Evolutionary conservation across 2,113 vertebrate genomes (phyloP).

Genomic region (Lamprologus lemairii): DNA sequence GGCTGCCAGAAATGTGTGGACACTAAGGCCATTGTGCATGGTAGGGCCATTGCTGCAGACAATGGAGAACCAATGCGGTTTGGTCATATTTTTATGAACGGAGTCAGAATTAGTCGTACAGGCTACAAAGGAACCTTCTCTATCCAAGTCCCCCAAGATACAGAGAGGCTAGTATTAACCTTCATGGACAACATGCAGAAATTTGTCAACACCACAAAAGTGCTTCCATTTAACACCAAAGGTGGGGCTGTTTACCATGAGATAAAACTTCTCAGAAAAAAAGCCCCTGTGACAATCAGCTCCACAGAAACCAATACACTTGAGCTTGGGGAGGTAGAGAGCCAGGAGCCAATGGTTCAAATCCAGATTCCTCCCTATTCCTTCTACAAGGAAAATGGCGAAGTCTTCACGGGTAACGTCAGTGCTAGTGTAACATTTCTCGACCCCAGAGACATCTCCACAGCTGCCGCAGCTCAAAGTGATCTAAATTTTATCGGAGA

Average conservation of each 20-base stretch:
- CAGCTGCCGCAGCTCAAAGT: constrained; percentile 83
- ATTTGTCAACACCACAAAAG: constrained; percentile 95
- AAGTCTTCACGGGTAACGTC: constrained; percentile 84
- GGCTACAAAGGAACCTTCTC: constrained; percentile 97
- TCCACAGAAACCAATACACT: constrained; percentile 79
- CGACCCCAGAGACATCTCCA: constrained; percentile 86
- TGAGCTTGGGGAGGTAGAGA: constrained; percentile 81
- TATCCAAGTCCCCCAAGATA: constrained; percentile 82
- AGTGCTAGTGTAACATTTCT: constrained; percentile 92
- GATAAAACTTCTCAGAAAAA: constrained; percentile 85
- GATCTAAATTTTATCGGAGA: constrained; percentile 88
- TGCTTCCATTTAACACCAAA: constrained; percentile 87
- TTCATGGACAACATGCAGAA: constrained; percentile 94
- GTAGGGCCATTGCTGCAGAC: constrained; percentile 85
- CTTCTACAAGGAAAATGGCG: constrained; percentile 88
- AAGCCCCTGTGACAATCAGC: constrained; percentile 78
- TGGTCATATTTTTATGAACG: constrained; percentile 88
- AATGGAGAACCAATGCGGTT: constrained; percentile 92
- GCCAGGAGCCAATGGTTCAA: constrained; percentile 83
- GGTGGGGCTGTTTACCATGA: constrained; percentile 92
- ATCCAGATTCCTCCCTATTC: constrained; percentile 87
- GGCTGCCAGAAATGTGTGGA: constrained; percentile 87
- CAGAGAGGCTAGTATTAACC: constrained; percentile 87
- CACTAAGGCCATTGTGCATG: constrained; percentile 80
- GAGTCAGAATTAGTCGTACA: constrained; percentile 83